Conservation (phyloP, 1,140 invertebrate species). For the Brachystomella parvula region DNA sequence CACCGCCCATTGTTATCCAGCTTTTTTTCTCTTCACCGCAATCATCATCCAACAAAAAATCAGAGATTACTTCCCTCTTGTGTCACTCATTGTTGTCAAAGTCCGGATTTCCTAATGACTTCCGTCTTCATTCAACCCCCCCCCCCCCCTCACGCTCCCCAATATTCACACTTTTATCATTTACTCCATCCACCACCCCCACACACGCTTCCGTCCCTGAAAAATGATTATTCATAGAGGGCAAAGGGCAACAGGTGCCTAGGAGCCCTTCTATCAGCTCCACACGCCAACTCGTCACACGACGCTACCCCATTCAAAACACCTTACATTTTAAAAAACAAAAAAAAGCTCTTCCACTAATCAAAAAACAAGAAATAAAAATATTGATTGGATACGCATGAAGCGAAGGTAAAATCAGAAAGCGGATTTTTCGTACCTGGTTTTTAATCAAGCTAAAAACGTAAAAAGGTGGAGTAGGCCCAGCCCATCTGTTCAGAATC, state of each 20-base stretch:
- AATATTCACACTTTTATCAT: neutral
- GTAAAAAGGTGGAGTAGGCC: too few relatives aligned
- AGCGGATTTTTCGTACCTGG: too few relatives aligned
- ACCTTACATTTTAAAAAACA: neutral
- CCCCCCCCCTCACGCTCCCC: neutral
- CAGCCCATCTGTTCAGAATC: too few relatives aligned
- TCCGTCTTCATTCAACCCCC: neutral
- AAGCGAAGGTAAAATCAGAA: too few relatives aligned
- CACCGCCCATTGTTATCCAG: neutral
- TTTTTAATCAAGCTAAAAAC: too few relatives aligned
- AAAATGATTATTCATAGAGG: constrained; percentile 3
- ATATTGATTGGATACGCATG: too few relatives aligned
- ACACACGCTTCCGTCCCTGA: neutral
- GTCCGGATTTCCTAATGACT: constrained; percentile 5
- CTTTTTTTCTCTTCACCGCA: neutral
- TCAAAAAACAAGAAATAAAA: too few relatives aligned
- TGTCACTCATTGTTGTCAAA: constrained; percentile 6
- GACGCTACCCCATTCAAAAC: neutral
- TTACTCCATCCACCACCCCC: neutral
- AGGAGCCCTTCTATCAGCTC: neutral
- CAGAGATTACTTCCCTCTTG: neutral
- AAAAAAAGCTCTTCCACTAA: neutral
- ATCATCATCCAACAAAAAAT: neutral
- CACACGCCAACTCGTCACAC: neutral
- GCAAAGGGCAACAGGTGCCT: constrained; percentile 26